A percentile compares a stretch with the other conserved stretches of the same genome.
These are phyloP conservation scores for Remorina albescens DNA, from an alignment of 2,797 vertebrate species.

Conservation along the genomic window DNA sequence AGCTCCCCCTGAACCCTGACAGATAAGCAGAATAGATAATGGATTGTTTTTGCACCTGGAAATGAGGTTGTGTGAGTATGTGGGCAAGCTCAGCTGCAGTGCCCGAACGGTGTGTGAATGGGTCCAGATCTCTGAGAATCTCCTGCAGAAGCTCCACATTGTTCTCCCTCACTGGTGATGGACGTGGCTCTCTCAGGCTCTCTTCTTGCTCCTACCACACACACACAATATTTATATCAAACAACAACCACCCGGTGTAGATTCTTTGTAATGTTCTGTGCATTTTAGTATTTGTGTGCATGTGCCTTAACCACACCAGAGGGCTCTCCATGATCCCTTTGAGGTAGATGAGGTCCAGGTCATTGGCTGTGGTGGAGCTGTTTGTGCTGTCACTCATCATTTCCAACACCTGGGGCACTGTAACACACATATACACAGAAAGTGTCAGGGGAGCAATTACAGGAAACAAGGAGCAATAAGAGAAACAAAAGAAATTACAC, in stretches of 20 bases:
- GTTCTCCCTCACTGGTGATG: constrained; percentile 91
- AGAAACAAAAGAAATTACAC: not conserved
- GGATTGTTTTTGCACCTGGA: constrained; percentile 85
- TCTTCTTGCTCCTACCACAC: constrained; percentile 87
- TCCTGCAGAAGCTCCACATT: constrained; percentile 95
- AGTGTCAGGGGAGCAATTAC: not conserved
- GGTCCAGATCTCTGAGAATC: constrained; percentile 91
- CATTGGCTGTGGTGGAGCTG: constrained; percentile 94
- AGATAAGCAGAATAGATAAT: too few species aligned
- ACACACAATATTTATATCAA: not conserved
- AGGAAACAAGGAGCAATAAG: not conserved
- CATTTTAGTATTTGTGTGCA: not conserved
- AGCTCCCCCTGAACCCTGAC: too few species aligned
- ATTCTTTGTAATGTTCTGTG: not conserved
- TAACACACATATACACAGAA: constrained; percentile 53
- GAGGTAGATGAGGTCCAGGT: constrained; percentile 97
- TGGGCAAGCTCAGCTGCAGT: constrained; percentile 86
- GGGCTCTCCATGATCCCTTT: constrained; percentile 99
- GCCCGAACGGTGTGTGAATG: constrained; percentile 84
- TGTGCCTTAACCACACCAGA: constrained; percentile 83
- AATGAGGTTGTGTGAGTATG: constrained; percentile 93
- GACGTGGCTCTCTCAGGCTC: constrained; percentile 87
- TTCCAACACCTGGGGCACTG: constrained; percentile 92
- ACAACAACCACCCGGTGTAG: not conserved
- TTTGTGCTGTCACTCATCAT: constrained; percentile 91